Base-by-base conservation (phyloP, 2,113 vertebrate species). In the Ploceus nigricollis region DNA sequence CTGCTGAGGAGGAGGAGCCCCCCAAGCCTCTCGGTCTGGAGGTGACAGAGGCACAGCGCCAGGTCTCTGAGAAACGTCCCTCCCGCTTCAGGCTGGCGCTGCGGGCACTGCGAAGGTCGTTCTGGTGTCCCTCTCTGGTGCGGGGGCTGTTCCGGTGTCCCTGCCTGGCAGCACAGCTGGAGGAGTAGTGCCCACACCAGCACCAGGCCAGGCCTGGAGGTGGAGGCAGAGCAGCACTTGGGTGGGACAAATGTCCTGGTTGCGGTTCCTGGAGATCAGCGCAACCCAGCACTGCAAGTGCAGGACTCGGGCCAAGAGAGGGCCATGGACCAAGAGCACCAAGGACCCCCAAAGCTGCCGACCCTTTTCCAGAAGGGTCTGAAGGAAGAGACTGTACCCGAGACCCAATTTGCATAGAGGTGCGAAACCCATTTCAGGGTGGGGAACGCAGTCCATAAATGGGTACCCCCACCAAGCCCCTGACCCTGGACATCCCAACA, bases 1-100 rank as follows among this genome's bases (percentile, higher is more conserved):
- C 35, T 60, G 35, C 57, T 27, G n/a, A 25, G 57, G n/a, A 58
- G 56, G 56, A 58, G n/a, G 10, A 37, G 57, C n/a, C 15, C 15
- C 57, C n/a, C n/a, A 24, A 37, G n/a, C n/a, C n/a, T 58, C n/a
- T 37, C 3, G 7, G 23, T 58, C 2, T 1, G 0, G n/a, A 37
- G n/a, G n/a, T 58, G 57, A 25, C 57, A 58, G n/a, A 25, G 56
- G n/a, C 22, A 35, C n/a, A 25, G n/a, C 35, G 56, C n/a, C 57
- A 58, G n/a, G 15, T 4, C 57, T 25, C 57, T 17, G 23, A 58
- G 57, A 58, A 58, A 37, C 2, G 23, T 58, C 57, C n/a, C 57
- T 58, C n/a, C n/a, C 3, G 15, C 57, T 58, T 58, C n/a, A 37
- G n/a, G n/a, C 10, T 3, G 56, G n/a, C 3, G 4, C n/a, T 58